Evolutionary conservation across 1,140 invertebrate species (phyloP).

Genomic region (Diprion similis): DNA sequence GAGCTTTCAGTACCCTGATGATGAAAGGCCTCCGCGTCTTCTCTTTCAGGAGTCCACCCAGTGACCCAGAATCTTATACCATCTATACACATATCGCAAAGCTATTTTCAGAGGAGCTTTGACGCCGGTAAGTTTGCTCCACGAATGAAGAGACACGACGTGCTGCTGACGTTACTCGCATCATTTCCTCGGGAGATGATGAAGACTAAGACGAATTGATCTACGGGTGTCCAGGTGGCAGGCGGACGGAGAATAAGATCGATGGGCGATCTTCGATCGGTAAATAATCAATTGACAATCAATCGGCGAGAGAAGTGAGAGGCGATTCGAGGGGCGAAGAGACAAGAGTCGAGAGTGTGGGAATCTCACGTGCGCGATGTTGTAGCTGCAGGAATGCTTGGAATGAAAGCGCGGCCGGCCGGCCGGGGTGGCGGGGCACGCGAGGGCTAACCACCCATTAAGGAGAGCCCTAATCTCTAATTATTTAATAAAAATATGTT

Average conservation of each 20-base stretch:
- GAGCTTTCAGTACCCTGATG: neutral
- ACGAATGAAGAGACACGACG: too few relatives aligned
- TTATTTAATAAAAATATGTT: constrained; percentile 65
- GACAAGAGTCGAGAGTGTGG: constrained; percentile 47
- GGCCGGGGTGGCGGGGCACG: constrained; percentile 45
- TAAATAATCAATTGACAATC: neutral
- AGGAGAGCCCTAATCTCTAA: constrained; percentile 59
- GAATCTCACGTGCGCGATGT: constrained; percentile 58
- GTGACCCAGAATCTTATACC: neutral
- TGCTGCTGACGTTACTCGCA: neutral
- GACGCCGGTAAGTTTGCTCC: too few relatives aligned
- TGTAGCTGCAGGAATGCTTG: constrained; percentile 48
- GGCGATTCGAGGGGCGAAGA: too few relatives aligned
- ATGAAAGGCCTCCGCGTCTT: neutral
- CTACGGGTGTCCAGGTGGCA: too few relatives aligned
- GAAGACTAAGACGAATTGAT: neutral
- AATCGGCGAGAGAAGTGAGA: neutral
- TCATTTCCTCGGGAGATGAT: too few relatives aligned
- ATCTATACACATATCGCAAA: neutral
- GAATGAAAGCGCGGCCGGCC: constrained; percentile 42
- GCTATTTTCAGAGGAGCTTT: too few relatives aligned
- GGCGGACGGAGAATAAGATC: neutral
- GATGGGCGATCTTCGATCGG: neutral
- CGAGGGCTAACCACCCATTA: constrained; percentile 60
- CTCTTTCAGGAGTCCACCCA: neutral